phyloP scores from a whole-genome alignment of 2,888 invertebrate genomes.

The Linhomoeus sp. region DNA sequence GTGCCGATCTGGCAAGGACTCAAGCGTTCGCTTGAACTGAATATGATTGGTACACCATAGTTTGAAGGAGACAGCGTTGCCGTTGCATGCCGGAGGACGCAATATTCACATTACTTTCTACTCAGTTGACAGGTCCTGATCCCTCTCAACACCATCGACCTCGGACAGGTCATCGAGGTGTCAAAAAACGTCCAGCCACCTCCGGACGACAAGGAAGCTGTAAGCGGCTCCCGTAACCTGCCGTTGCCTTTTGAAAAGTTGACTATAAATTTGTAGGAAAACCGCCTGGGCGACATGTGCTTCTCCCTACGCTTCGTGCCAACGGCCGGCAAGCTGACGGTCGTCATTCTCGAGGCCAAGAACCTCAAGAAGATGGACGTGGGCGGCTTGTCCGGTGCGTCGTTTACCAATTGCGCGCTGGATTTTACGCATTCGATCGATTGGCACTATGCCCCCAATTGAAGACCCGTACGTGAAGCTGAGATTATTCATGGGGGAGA shows the following conservation, averaged over 20 bases:
- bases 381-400: constrained; percentile 91
- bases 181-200: constrained; percentile 96
- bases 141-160: constrained; percentile 85
- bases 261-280: constrained; percentile 18
- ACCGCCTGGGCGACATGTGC: constrained; percentile 90
- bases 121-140: constrained; percentile 96
- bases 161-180: constrained; percentile 96
- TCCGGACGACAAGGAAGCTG: constrained; percentile 55
- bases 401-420: too few relatives aligned
- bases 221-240: too few relatives aligned
- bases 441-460: neutral
- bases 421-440: too few relatives aligned
- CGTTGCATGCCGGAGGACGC: neutral
- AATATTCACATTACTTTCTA: neutral
- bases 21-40: too few relatives aligned
- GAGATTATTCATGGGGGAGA: constrained; percentile 10
- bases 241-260: neutral
- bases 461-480: constrained; percentile 19
- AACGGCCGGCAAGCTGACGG: constrained; percentile 94
- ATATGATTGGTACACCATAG: too few relatives aligned
- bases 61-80: too few relatives aligned
- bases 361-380: constrained; percentile 99
- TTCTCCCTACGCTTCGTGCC: constrained; percentile 98
- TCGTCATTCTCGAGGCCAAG: constrained; percentile 96
- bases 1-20: too few relatives aligned